These are phyloP conservation scores for Cremastinae sp. DNA, from an alignment of 2,888 invertebrate species.

Conservation along the genomic window DNA sequence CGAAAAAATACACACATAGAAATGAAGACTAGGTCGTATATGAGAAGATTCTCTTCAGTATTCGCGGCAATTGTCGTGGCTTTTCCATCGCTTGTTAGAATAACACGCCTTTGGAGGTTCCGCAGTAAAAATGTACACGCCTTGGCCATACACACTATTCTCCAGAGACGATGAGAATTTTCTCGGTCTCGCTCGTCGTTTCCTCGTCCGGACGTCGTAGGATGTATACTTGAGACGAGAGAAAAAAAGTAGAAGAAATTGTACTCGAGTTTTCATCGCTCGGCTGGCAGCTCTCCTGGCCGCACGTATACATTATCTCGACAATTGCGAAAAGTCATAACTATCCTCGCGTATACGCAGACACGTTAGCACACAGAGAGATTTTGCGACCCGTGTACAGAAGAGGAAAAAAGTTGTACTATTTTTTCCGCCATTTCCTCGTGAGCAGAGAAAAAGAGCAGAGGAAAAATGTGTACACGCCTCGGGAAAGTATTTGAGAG, in stretches of 20 bases:
- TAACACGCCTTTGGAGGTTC: conserved; percentile 61
- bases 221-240: conserved; percentile 14
- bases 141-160: conserved; percentile 19
- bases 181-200: background rate
- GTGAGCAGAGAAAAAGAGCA: conserved; percentile 14
- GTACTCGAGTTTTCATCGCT: conserved; percentile 19
- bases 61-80: conserved; percentile 35
- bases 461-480: background rate
- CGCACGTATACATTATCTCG: conserved; percentile 12
- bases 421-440: conserved; percentile 8
- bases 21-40: conserved; percentile 30
- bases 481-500: background rate
- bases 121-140: conserved; percentile 37
- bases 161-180: conserved; percentile 23
- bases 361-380: conserved; percentile 1
- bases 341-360: background rate
- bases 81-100: conserved; percentile 68
- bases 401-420: conserved; percentile 10
- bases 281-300: background rate
- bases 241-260: conserved; percentile 17
- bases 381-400: background rate
- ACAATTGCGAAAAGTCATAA: conserved; percentile 24
- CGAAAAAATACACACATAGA: conserved; percentile 41
- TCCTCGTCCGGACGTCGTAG: conserved; percentile 27
- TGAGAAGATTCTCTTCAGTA: background rate